Evolutionary conservation across 2,113 vertebrate genomes (phyloP).

Genomic region (Hymenochirus boettgeri): DNA sequence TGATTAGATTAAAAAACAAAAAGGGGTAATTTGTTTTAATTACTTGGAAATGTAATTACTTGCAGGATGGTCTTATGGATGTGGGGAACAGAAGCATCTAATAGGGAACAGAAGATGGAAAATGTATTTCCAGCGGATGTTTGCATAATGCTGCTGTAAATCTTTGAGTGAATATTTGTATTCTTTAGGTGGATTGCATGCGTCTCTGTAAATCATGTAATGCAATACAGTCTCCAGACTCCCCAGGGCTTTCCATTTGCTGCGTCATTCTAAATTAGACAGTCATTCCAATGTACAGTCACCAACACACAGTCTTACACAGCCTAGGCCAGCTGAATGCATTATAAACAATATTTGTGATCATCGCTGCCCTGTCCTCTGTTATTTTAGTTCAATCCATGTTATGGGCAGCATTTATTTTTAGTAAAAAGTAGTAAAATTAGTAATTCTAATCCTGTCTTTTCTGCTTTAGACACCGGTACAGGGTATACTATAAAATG

Average conservation of each 20-base stretch:
- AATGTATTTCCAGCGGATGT: constrained; percentile 1
- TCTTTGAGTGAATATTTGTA: neutral
- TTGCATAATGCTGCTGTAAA: neutral
- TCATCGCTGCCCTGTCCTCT: neutral
- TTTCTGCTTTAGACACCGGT: neutral
- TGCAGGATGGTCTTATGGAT: constrained; percentile 8
- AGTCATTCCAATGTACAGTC: constrained; percentile 12
- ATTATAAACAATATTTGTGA: constrained; percentile 5
- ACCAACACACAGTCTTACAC: constrained; percentile 16
- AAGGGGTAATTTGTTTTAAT: constrained; percentile 40
- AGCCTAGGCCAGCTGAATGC: neutral
- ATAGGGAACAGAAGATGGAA: constrained; percentile 9
- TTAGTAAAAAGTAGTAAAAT: too few species aligned
- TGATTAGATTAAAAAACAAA: constrained; percentile 41
- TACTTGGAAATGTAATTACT: constrained; percentile 36
- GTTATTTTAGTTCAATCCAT: too few species aligned
- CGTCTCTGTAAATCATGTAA: constrained; percentile 11
- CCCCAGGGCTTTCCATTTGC: constrained; percentile 15
- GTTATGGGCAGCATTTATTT: too few species aligned
- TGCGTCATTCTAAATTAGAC: constrained; percentile 25
- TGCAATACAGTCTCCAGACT: neutral
- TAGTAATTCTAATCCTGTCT: too few species aligned
- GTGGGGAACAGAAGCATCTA: constrained; percentile 12
- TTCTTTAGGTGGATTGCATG: neutral
- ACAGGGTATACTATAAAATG: too few species aligned